Evolutionary conservation across 2,888 invertebrate genomes (phyloP), one percentile per base, ranked within the genome.

Genomic region (Leptinotarsa haldemani): DNA sequence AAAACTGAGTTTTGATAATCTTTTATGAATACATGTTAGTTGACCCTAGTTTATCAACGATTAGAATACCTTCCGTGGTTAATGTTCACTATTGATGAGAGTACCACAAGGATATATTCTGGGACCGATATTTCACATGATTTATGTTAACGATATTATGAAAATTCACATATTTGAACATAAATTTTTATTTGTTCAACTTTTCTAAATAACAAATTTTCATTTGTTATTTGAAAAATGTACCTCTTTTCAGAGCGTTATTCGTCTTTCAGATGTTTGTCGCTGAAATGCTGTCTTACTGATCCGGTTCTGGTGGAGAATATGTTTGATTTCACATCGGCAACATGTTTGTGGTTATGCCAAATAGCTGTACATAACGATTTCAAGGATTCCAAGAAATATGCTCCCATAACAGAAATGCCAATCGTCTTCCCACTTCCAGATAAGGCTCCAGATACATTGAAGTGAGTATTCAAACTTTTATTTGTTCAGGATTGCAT

Each of bases 281-380:
- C 93, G 70, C 89, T 94, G 69, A 92, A 93, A 81, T 93, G 95
- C 76, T 93, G 94, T 15, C 88, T 98, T 12, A 90, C 94, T 9
- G 94, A 95, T 83, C 94, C 94, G 0, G 90, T 92, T 20, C 91
- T 93, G 86, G 87, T 96, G 75, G 90, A 91, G 30, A 90, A 92
- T 81, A 87, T 95, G 77, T 90, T 94, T 78, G 91, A 93, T 74
- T 93, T 98, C 81, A 93, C 94, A 82, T 93, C 95, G 20, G 93
- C 94, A 16, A 94, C 97, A 0, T 92, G 95, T 67, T 91, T 92
- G 69, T 98, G 97, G 97, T 87, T 98, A 50, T 91, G 93, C 66
- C 96, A 97, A 85, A 91, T 97, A n/a, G 93, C 94, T 1, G 84
- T 93, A 18, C 88, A 93, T 40, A 81, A 87, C 0, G 85, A 88